These are phyloP conservation scores for Drosophila kohkoa DNA, from an alignment of 1,140 invertebrate species.

Conservation along the genomic window DNA sequence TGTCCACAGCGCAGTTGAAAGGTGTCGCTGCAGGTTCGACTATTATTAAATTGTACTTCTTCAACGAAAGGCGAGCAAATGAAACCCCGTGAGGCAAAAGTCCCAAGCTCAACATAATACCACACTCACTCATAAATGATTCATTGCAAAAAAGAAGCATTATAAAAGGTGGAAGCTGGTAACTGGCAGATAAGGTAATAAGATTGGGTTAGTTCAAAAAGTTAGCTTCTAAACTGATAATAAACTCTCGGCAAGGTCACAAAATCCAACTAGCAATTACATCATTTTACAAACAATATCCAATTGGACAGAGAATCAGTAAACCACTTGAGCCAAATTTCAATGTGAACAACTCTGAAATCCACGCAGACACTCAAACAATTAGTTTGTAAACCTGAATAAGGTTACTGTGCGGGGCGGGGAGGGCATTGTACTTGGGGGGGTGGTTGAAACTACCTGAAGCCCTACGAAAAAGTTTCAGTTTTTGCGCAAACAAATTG, in stretches of 20 bases:
- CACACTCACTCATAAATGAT: background rate
- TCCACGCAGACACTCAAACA: conserved; percentile 63
- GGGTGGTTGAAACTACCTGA: conserved; percentile 40
- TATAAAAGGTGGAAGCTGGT: background rate
- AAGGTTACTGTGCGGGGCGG: conserved; percentile 6
- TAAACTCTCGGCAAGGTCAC: background rate
- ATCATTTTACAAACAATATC: conserved; percentile 49
- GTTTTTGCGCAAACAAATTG: conserved; percentile 82
- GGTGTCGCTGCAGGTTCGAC: conserved; percentile 18
- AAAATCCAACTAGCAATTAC: conserved; percentile 49
- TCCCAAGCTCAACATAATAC: too few species aligned
- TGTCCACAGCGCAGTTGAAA: background rate
- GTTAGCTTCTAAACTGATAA: background rate
- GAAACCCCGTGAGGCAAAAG: background rate
- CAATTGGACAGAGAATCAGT: conserved; percentile 27
- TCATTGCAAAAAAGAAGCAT: background rate
- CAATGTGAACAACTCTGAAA: conserved; percentile 34
- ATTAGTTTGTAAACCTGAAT: conserved; percentile 53
- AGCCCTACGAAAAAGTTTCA: conserved; percentile 79
- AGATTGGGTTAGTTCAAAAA: background rate
- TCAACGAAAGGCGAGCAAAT: background rate
- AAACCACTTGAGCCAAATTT: conserved; percentile 41
- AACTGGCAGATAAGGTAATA: background rate
- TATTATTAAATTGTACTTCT: conserved; percentile 18
- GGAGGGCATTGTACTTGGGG: background rate